Percentiles rank a stretch among this genome's conserved stretches.
Conservation (phyloP, 2,888 invertebrate species). For the Tineola bisselliella region DNA sequence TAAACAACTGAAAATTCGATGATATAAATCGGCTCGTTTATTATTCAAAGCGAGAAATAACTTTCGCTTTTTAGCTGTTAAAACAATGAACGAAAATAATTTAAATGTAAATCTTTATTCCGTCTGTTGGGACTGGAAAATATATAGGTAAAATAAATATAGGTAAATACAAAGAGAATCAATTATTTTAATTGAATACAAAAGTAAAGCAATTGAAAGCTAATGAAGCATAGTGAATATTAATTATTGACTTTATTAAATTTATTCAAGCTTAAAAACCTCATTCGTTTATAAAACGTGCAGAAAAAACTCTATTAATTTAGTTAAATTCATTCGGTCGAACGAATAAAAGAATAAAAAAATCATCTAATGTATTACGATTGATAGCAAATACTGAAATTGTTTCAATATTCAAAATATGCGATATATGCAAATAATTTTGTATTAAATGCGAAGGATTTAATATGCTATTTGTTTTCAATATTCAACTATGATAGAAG, state of each 20-base stretch:
- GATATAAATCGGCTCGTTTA: background rate
- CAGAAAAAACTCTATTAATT: constrained; percentile 48
- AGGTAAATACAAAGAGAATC: background rate
- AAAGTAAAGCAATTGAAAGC: constrained; percentile 26
- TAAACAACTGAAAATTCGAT: constrained; percentile 2
- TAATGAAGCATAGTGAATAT: constrained; percentile 42
- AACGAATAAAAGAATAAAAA: constrained; percentile 57
- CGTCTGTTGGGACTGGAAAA: background rate
- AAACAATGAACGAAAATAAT: constrained; percentile 4
- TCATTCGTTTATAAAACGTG: constrained; percentile 29
- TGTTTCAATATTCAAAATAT: no score
- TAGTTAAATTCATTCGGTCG: constrained; percentile 60
- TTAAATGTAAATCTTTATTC: constrained; percentile 6
- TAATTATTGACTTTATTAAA: constrained; percentile 36
- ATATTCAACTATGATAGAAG: no score
- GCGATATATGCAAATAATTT: no score
- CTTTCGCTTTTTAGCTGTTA: constrained; percentile 4
- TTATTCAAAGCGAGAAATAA: constrained; percentile 3
- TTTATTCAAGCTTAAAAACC: constrained; percentile 30
- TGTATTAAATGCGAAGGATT: no score
- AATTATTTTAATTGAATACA: constrained; percentile 2
- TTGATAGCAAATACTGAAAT: no score
- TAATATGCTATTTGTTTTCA: no score
- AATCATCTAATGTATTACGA: no score
- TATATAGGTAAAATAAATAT: background rate